Base-by-base conservation (phyloP, 2,113 vertebrate species). In the Formicarius rufipectus region DNA sequence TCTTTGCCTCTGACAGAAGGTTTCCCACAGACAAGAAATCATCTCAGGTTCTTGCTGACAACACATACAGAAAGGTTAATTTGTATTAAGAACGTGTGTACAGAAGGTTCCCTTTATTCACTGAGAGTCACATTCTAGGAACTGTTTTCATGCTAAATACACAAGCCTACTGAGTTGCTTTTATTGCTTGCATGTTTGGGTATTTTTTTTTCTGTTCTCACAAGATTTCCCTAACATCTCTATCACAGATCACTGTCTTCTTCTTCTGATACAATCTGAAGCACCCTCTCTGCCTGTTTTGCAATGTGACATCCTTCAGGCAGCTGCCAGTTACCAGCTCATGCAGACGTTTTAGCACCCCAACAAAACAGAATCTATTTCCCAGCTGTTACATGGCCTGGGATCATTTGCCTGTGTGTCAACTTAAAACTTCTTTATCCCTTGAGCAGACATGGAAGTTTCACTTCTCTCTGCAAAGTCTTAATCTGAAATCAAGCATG, bases 1-100 rank as follows among this genome's bases (percentile, higher is more conserved):
- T 96, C 92, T 92, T 96, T 93, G 93, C 94, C 93, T 95, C 95
- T 96, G 90, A 90, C 88, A 78, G 66, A 75, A 93, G 58, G 58
- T 93, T 97, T 96, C 93, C 86, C 93, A 96, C 90, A 92, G 95
- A 93, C 72, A 72, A 91, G 64, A 80, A 94, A 44, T 79, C 72
- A 87, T 84, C 91, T 89, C 71, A n/a, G n/a, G 33, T 84, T 91
- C 86, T 90, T 82, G 81, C 86, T 89, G 86, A 86, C 84, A 52
- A 28, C 76, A 86, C 28, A 25, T 14, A n/a, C 17, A 80, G 90
- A 90, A 96, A 45, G 35, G 40, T 60, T 90, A 37, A 64, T 74
- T 86, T 81, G 37, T 71, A 78, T 82, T 77, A 75, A 90, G 84
- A 23, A 50, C 5, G 9, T 42, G 25, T 80, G 63, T 53, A 33